These are phyloP conservation scores for Semicossyphus pulcher DNA, from an alignment of 2,113 vertebrate species.

Conservation along the genomic window DNA sequence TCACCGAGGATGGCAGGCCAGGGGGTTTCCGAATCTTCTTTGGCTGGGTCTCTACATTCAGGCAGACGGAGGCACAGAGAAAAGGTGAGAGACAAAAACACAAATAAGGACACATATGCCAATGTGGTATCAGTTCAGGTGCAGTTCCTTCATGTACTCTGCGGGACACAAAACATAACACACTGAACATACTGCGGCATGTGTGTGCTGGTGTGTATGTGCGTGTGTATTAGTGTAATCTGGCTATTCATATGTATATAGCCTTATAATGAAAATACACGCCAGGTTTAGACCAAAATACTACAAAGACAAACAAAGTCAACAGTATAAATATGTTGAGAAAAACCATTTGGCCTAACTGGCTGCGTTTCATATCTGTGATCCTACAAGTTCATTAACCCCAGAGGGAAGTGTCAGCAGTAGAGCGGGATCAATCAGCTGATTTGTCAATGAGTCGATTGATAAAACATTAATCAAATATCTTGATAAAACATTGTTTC, in stretches of 20 bases:
- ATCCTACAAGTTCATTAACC: neutral
- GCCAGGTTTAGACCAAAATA: too few species aligned
- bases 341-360: too few species aligned
- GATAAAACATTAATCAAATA: neutral
- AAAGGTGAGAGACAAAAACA: slow-evolving; percentile 37
- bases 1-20: slow-evolving; percentile 98
- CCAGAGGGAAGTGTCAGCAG: neutral
- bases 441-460: too few species aligned
- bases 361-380: too few species aligned
- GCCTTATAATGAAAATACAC: neutral
- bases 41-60: slow-evolving; percentile 89
- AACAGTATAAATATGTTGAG: too few species aligned
- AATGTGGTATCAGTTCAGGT: slow-evolving; percentile 28
- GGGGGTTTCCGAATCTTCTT: slow-evolving; percentile 99
- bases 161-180: neutral
- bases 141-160: neutral
- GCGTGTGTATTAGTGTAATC: neutral
- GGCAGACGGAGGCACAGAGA: slow-evolving; percentile 32
- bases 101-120: slow-evolving; percentile 34
- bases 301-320: too few species aligned
- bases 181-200: neutral
- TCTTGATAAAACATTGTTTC: too few species aligned
- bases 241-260: slow-evolving; percentile 3
- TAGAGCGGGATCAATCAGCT: too few species aligned
- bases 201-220: neutral